A percentile compares a stretch with the other conserved stretches of the same genome.
Evolutionary conservation across 2,113 vertebrate genomes (phyloP).

Genomic region (Lepus timidus): DNA sequence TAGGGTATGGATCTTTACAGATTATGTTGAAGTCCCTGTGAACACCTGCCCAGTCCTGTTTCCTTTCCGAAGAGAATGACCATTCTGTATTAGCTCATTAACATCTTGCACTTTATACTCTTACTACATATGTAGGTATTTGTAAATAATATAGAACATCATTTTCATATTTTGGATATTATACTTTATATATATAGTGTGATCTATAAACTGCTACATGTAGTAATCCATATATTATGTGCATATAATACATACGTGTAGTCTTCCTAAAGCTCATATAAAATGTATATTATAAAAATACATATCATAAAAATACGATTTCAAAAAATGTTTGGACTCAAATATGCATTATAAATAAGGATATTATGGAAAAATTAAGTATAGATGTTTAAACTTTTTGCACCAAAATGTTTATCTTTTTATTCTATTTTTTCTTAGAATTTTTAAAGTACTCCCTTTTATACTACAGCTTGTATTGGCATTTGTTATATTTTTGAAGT

Average conservation of each 20-base stretch:
- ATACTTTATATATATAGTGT: neutral
- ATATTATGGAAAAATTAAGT: no score
- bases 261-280: no score
- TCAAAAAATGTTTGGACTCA: no score
- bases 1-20: neutral
- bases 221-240: no score
- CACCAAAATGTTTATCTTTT: no score
- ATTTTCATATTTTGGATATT: slow-evolving; percentile 21
- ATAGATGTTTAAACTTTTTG: no score
- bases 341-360: no score
- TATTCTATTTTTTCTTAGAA: no score
- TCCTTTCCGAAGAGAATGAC: neutral
- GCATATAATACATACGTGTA: no score
- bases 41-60: accelerated
- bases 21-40: neutral
- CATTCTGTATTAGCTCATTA: neutral
- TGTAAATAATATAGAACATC: neutral
- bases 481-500: neutral
- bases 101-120: neutral
- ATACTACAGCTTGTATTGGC: neutral
- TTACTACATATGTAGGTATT: neutral
- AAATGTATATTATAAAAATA: no score
- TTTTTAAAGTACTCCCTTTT: neutral
- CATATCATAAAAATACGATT: no score
- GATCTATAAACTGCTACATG: neutral